Evolutionary conservation across 1,140 invertebrate genomes (phyloP), one percentile per base, ranked within the genome.

Genomic region (Trichogramma pretiosum): DNA sequence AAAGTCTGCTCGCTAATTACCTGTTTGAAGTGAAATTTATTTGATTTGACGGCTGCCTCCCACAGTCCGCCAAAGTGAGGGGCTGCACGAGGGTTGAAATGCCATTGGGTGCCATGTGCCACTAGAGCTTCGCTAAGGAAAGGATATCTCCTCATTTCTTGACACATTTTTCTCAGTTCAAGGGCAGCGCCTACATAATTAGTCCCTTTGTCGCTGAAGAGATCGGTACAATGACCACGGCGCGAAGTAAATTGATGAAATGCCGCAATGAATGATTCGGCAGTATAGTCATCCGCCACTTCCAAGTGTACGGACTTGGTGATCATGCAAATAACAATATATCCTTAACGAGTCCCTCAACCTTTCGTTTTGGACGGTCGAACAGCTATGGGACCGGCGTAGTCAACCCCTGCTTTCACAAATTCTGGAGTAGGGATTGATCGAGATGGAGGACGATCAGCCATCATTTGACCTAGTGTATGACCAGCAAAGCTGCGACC

Each of bases 241-340:
- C 60, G 17, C 3, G 60, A 28, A 19, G 61, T 53, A 36, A 74
- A 70, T 10, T 65, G 30, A 8, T 50, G 35, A 11, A 68, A 54
- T 3, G 63, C 55, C 5, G 57, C 56, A 3, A 71, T 24, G 48
- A 73, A 70, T 1, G 46, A 54, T 5, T 58, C 39, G 0, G 62
- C 62, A 1, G 49, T 45, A 14, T 67, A 52, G 16, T 56, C 54
- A 10, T 50, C 44, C 0, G 61, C 58, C 1, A 59, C 3, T 32
- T 72, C 67, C 1, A 72, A 13, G 48, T 72, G 68, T 0, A 72
- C 48, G 0, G 66, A 67, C 26, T 55, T 53, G 1, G 41, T 52
- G 0, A 47, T 30, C 8, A 62, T 26, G 32, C 57, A 62, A 0
- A 57, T 17, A 14, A 55, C 30, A 2, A 48, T 43, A 17, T 66